Evolutionary conservation across 2,888 invertebrate genomes (phyloP).

Genomic region (Lepidocyrtoides sp.): DNA sequence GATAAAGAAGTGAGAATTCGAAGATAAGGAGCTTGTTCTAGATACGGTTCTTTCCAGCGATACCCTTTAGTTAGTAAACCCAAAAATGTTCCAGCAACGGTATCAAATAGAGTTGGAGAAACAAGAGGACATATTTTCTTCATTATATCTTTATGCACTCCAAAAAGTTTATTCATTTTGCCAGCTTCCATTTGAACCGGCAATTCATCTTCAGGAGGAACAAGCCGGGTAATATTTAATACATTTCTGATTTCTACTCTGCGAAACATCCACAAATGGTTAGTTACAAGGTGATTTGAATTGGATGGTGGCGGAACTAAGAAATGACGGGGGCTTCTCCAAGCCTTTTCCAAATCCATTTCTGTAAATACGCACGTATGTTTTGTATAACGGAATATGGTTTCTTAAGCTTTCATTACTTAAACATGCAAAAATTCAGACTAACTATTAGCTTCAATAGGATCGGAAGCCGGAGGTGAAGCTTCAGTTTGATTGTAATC

Average conservation of each 20-base stretch:
- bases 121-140: conserved; percentile 73
- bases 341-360: conserved; percentile 6
- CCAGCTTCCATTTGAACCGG: background rate
- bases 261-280: conserved; percentile 69
- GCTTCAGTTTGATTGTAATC: background rate
- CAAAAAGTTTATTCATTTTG: conserved; percentile 54
- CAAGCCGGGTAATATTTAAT: conserved; percentile 56
- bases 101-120: conserved; percentile 50
- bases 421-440: too few species aligned
- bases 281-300: conserved; percentile 43
- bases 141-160: conserved; percentile 66
- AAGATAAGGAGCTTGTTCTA: conserved; percentile 57
- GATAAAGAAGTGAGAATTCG: conserved; percentile 63
- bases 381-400: too few species aligned
- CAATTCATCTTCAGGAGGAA: conserved; percentile 43
- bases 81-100: conserved; percentile 59
- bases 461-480: background rate
- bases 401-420: too few species aligned
- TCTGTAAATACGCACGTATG: too few species aligned
- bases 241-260: conserved; percentile 54
- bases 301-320: conserved; percentile 24
- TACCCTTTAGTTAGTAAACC: conserved; percentile 56
- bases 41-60: conserved; percentile 72
- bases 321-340: conserved; percentile 50
- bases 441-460: background rate